Conservation (phyloP, 2,797 vertebrate genomes). For the Echiichthys vipera region DNA sequence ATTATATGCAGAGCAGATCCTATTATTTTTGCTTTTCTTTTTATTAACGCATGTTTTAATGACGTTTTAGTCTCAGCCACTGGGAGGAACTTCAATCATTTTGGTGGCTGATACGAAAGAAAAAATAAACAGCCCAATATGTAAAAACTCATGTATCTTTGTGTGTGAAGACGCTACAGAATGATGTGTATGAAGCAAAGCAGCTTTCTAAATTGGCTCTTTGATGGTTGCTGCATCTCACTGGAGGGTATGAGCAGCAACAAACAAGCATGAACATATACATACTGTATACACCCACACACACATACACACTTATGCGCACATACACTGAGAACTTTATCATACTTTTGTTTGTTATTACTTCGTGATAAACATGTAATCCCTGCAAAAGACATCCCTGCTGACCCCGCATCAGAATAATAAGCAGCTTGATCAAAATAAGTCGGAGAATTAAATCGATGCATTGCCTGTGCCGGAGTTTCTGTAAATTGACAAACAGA, state of each 20-base stretch:
- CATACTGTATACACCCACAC: slow-evolving; percentile 16
- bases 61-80: background rate
- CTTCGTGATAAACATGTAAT: slow-evolving; percentile 46
- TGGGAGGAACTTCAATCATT: slow-evolving; percentile 26
- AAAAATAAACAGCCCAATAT: slow-evolving; percentile 34
- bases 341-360: slow-evolving; percentile 45
- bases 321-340: slow-evolving; percentile 25
- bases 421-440: slow-evolving; percentile 53
- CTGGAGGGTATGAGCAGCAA: slow-evolving; percentile 50
- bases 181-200: slow-evolving; percentile 35
- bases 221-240: slow-evolving; percentile 67
- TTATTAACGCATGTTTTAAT: slow-evolving; percentile 17
- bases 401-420: slow-evolving; percentile 52
- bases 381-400: slow-evolving; percentile 8
- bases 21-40: slow-evolving; percentile 16
- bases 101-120: slow-evolving; percentile 6
- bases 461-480: slow-evolving; percentile 45
- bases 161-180: slow-evolving; percentile 23
- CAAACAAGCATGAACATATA: slow-evolving; percentile 37
- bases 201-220: slow-evolving; percentile 64
- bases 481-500: slow-evolving; percentile 63
- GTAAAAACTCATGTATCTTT: slow-evolving; percentile 33
- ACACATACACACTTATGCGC: slow-evolving; percentile 11
- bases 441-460: slow-evolving; percentile 61
- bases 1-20: too few species aligned